phyloP scores from a whole-genome alignment of 2,113 vertebrate genomes.

The Pedetes capensis region DNA sequence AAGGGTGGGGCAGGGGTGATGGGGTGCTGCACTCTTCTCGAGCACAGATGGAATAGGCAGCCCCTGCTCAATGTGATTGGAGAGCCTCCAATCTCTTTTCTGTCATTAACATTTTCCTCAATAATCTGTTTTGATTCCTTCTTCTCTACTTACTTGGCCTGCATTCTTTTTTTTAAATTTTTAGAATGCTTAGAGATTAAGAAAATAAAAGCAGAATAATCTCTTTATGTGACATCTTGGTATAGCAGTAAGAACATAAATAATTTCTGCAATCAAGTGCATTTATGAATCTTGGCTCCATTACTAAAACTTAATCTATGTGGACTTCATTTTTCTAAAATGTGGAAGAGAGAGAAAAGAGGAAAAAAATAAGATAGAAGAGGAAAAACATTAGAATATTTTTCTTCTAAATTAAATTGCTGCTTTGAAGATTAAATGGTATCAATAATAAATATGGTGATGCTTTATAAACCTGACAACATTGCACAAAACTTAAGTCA shows the following conservation, averaged over 20 bases:
- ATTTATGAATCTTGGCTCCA: constrained; percentile 3
- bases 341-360: background rate
- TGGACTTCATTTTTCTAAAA: background rate
- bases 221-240: constrained; percentile 7
- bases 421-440: background rate
- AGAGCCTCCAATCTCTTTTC: background rate
- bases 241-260: constrained; percentile 15
- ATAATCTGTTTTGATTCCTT: constrained; percentile 28
- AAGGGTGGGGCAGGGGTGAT: fast-evolving
- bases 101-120: background rate
- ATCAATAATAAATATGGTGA: background rate
- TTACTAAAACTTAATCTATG: background rate
- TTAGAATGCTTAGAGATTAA: constrained; percentile 45
- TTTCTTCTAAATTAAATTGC: background rate
- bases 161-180: constrained; percentile 32
- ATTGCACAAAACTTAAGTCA: background rate
- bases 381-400: too few species aligned
- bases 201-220: constrained; percentile 45
- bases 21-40: fast-evolving
- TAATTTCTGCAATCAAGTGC: background rate
- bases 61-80: fast-evolving
- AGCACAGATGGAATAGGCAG: background rate
- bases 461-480: background rate
- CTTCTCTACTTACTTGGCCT: background rate
- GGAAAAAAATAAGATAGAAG: background rate